Evolutionary conservation across 2,888 invertebrate genomes (phyloP), one percentile per base, ranked within the genome.

Genomic region (Drosophila mimetica): DNA sequence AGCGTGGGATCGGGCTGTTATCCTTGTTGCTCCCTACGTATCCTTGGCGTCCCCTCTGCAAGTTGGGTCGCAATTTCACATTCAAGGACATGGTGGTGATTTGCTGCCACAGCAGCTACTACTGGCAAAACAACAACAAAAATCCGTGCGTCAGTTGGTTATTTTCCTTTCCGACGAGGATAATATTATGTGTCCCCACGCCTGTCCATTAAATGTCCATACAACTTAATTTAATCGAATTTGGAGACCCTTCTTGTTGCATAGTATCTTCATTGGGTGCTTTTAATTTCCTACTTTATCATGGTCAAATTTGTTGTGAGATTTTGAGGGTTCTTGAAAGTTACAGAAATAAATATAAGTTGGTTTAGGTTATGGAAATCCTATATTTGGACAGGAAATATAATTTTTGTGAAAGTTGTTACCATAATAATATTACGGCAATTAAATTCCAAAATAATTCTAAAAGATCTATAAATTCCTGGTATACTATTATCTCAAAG

Each of bases 61-160:
- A 39, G 48, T 55, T 53, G 59, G 80, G 53, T 74, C 76, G 84
- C 75, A 67, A 77, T 84, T 81, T 78, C 41, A 28, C 41, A 60
- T 81, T 84, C 87, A 84, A 86, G 81, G 81, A 76, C 87, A 84
- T 60, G 63, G 66, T 57, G 44, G 57, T 74, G 79, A 84, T 81
- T 77, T 74, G 60, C 59, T 63, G 39, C 48, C 28, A 41, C 55
- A 67, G 37, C 44, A 42, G 32, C 41, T 41, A 28, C 41, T 41
- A 28, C 28, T n/a, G 18, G 22, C 41, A 36, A 20, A 44, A 64
- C 28, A 66, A 52, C 52, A 57, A 76, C n/a, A 46, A 63, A 63
- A 71, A 75, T 75, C 57, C 72, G 42, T 77, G 61, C 84, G 75
- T 67, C 81, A 77, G 39, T 71, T 63, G 34, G 66, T 70, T 74